Conservation (phyloP, 2,888 invertebrate genomes). For the Lasiommata megera region DNA sequence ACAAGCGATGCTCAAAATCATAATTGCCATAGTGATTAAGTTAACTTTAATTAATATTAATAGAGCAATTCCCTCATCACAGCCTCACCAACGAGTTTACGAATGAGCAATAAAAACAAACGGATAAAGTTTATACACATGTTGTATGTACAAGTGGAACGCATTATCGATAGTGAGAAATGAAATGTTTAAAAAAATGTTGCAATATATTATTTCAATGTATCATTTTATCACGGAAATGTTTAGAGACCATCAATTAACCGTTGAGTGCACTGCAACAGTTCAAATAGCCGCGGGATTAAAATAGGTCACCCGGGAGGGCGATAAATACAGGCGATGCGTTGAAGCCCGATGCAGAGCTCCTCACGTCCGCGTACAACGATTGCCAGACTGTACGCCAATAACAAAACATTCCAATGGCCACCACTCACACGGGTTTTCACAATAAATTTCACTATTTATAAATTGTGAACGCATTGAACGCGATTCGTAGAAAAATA, state of each 20-base stretch:
- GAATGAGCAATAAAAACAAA: background rate
- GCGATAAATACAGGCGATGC: slow-evolving; percentile 43
- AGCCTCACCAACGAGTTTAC: background rate
- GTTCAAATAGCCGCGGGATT: slow-evolving; percentile 45
- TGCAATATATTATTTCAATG: slow-evolving; percentile 12
- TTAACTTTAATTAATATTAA: slow-evolving; percentile 10
- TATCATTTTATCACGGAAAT: slow-evolving; percentile 11
- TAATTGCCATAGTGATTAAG: no score
- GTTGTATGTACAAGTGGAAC: slow-evolving; percentile 1
- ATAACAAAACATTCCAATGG: slow-evolving; percentile 35
- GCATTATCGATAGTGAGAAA: slow-evolving; percentile 9
- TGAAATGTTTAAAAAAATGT: slow-evolving; percentile 14
- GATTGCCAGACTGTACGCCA: slow-evolving; percentile 39
- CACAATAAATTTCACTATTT: slow-evolving; percentile 29
- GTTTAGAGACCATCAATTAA: slow-evolving; percentile 22
- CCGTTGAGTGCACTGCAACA: slow-evolving; percentile 42
- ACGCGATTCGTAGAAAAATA: slow-evolving; percentile 21
- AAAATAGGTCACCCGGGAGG: slow-evolving; percentile 56
- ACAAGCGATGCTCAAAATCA: no score
- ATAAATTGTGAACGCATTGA: slow-evolving; percentile 23
- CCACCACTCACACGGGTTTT: slow-evolving; percentile 25
- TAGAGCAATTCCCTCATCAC: background rate
- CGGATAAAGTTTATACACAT: slow-evolving; percentile 14
- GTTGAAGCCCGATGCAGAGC: slow-evolving; percentile 31
- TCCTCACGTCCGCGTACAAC: slow-evolving; percentile 40